Evolutionary conservation across 23 tunicate species (phyloP), one percentile per base, ranked within the genome.

Genomic region (Ciona savignyi): DNA sequence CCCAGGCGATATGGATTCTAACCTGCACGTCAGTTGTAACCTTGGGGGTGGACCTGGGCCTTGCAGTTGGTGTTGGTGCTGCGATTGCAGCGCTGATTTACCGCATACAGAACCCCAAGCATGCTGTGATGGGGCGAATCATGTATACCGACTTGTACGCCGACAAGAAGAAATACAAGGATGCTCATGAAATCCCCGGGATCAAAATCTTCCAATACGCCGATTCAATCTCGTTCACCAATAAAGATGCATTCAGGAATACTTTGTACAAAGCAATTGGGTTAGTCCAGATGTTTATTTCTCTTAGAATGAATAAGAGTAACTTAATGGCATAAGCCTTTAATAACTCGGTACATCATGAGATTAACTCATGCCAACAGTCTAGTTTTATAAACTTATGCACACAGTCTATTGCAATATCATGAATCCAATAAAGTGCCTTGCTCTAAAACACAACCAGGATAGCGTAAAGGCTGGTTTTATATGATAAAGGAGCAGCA

Each of bases 141-240:
- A 66, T 78, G 48, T 73, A 84, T 86, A 91, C 97, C 4, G 97
- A 85, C 60, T 29, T 91, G 2, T 91, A 91, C 60, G 97, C 90
- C 29, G 83, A 91, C 66, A 74, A 32, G 1, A 75, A 60, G 61
- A 76, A 75, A 33, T 91, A 91, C 80, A 85, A 78, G 61, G 97
- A 85, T 29, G 97, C 91, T 11, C 27, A 77, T 23, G 86, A 91
- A 70, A 32, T 85, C 0, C 73, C 77, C 23, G 84, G 86, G 24
- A 69, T 91, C 27, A 80, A 80, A 42, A 91, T 91, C 1, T 91
- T 84, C 48, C 97, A 91, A 20, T 91, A 69, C 48, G 91, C 97
- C 24, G 97, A 85, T n/a, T 91, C 97, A 15, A 77, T 85, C 2
- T 91, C 93, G 56, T 91, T 81, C 60, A 91, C 97, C 15, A 91